Evolutionary conservation across 2,888 invertebrate genomes (phyloP), one percentile per base, ranked within the genome.

Genomic region (Lepetodrilus schrolli): DNA sequence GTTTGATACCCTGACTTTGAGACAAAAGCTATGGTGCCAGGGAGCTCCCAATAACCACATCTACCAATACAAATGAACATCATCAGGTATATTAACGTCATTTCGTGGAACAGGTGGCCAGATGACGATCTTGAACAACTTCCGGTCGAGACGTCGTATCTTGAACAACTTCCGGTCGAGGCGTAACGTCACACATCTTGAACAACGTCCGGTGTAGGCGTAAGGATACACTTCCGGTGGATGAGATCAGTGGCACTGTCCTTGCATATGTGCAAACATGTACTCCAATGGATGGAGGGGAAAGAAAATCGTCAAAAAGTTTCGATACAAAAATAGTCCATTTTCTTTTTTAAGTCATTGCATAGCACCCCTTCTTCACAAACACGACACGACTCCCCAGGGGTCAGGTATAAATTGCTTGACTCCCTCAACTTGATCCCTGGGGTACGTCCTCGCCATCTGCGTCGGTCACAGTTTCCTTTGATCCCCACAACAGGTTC

Each of bases 291-390:
- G 21, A 37, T 37, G n/a, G n/a, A n/a, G n/a, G n/a, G n/a, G n/a
- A n/a, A n/a, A n/a, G n/a, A n/a, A 23, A 51, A 23, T 51, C 26
- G 30, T 51, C 58, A 58, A 58, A 58, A 58, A 50, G 34, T 13
- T 30, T 58, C 58, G 8, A 58, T 58, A 58, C 58, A 58, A 58
- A 58, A 58, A 58, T 58, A 58, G 58, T 58, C 58, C 58, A 34
- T 58, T 30, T 58, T 34, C 10, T 17, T 43, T n/a, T n/a, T 17
- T 2, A 47, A 51, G 26, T 23, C 51, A 51, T 58, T 58, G 58
- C 58, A 58, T 58, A 58, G 58, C 58, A 58, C 58, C 58, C 34
- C 50, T 50, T 38, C n/a, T 43, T 43, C 58, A 58, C 26, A 58
- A 58, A 34, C n/a, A n/a, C n/a, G 4, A 5, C 43, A 17, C 30